Evolutionary conservation across 2,797 vertebrate species (phyloP).

Genomic region (Oophaga sylvatica): DNA sequence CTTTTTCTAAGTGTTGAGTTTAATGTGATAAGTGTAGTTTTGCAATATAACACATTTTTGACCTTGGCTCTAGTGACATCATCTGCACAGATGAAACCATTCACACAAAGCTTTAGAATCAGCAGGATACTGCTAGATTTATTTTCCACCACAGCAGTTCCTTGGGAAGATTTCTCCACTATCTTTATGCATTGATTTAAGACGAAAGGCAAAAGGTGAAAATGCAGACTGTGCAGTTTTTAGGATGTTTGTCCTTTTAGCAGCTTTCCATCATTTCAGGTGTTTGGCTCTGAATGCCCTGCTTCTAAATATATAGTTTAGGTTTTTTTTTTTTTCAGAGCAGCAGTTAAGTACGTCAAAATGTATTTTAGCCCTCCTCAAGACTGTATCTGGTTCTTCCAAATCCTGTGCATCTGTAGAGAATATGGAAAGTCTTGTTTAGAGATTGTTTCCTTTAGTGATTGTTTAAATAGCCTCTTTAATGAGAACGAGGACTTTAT

Average conservation of each 20-base stretch:
- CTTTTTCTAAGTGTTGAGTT: neutral
- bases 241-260: neutral
- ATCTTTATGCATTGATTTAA: constrained; percentile 44
- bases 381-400: neutral
- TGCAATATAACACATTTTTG: constrained; percentile 56
- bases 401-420: neutral
- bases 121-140: constrained; percentile 52
- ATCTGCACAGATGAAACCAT: constrained; percentile 43
- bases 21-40: constrained; percentile 49
- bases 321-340: neutral
- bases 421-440: too few relatives aligned
- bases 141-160: constrained; percentile 39
- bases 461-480: too few relatives aligned
- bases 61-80: constrained; percentile 50
- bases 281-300: neutral
- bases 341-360: neutral
- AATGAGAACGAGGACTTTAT: too few relatives aligned
- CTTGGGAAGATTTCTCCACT: constrained; percentile 31
- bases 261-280: neutral
- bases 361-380: neutral
- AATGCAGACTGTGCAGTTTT: constrained; percentile 41
- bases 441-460: too few relatives aligned
- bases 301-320: neutral
- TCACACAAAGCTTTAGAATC: constrained; percentile 41
- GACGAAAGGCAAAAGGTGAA: constrained; percentile 36